Evolutionary conservation across 2,797 vertebrate genomes (phyloP).

Genomic region (Gallinago stenura): DNA sequence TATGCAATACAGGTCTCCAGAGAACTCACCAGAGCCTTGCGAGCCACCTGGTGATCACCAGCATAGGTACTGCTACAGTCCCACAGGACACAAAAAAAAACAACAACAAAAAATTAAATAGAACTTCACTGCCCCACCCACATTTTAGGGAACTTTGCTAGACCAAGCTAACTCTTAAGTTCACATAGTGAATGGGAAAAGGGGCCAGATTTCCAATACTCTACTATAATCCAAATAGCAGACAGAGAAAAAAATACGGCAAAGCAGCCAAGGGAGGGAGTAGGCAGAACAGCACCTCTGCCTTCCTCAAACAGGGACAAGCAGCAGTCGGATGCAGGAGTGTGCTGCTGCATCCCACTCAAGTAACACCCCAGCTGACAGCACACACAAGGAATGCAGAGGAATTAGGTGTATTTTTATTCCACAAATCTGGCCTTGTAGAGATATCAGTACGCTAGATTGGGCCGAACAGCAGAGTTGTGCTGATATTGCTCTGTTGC

Average conservation of each 20-base stretch:
- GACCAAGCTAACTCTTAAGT: not conserved
- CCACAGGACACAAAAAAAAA: not conserved
- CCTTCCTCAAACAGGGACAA: not conserved
- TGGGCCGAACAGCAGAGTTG: fast-evolving
- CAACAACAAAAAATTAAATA: not conserved
- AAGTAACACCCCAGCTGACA: not conserved
- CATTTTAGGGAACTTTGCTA: fast-evolving
- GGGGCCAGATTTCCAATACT: not conserved
- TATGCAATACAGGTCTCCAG: not conserved
- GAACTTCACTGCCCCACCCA: not conserved
- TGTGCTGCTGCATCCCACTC: not conserved
- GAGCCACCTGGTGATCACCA: not conserved
- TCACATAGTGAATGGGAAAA: not conserved
- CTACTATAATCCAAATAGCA: not conserved
- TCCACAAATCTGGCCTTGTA: fast-evolving
- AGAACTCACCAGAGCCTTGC: not conserved
- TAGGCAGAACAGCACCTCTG: not conserved
- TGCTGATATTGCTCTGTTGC: not conserved
- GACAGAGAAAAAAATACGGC: not conserved
- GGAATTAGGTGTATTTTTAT: not conserved
- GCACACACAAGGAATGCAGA: not conserved
- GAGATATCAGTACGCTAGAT: not conserved
- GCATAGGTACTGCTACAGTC: not conserved
- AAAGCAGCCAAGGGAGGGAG: not conserved
- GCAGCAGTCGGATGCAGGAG: not conserved